Percentiles rank a stretch among this genome's conserved stretches.
These are phyloP conservation scores for Drosophila azteca DNA, from an alignment of 1,140 invertebrate genomes.

Conservation along the genomic window DNA sequence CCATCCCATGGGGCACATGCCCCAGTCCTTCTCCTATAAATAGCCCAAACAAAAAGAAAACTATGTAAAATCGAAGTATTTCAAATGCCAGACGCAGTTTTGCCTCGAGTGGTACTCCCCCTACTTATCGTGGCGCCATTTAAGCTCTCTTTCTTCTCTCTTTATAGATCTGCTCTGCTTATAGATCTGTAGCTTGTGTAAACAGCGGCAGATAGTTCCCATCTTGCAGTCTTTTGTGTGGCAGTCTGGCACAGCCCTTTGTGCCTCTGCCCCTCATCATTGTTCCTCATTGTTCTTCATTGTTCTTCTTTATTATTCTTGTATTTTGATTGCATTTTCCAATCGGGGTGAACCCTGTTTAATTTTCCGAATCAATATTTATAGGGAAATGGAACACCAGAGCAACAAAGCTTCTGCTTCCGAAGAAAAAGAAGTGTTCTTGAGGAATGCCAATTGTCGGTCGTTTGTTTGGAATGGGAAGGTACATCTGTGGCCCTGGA, in stretches of 20 bases:
- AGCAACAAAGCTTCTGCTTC: constrained; percentile 2
- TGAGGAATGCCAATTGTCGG: constrained; percentile 50
- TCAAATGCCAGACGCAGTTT: not conserved
- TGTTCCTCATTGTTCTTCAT: constrained; percentile 20
- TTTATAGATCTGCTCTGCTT: not conserved
- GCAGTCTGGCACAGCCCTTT: constrained; percentile 28
- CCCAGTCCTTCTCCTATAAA: constrained; percentile 21
- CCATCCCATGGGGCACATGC: too few species aligned
- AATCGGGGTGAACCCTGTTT: constrained; percentile 28
- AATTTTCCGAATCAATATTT: constrained; percentile 64
- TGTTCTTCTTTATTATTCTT: constrained; percentile 62
- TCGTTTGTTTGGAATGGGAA: too few species aligned
- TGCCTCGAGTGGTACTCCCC: constrained; percentile 1
- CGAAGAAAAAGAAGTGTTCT: constrained; percentile 20
- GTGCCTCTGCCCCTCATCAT: constrained; percentile 23
- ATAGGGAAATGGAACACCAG: constrained; percentile 48
- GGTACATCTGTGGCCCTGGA: too few species aligned
- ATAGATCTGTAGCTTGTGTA: constrained; percentile 18
- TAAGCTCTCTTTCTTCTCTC: constrained; percentile 11
- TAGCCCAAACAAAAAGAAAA: constrained; percentile 5
- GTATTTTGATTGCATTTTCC: constrained; percentile 57
- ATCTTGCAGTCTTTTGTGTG: constrained; percentile 40
- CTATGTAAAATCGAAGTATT: constrained; percentile 12
- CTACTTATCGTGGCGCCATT: not conserved
- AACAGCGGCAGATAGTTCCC: constrained; percentile 41